Evolutionary conservation across 2,888 invertebrate species (phyloP).

Genomic region (Ennomos erosarius): DNA sequence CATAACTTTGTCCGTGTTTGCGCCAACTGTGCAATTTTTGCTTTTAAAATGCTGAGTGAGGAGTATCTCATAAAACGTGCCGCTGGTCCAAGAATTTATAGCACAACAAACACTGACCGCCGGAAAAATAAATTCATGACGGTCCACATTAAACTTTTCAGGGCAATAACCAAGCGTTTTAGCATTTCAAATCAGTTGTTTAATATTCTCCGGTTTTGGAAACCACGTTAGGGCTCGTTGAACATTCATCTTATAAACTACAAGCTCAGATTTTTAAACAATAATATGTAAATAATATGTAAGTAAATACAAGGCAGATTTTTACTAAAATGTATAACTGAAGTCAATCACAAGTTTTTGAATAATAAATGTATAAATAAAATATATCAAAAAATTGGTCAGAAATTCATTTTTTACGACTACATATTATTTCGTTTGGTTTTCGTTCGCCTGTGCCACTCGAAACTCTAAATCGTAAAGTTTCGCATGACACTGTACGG

Average conservation of each 20-base stretch:
- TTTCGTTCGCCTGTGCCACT: no score
- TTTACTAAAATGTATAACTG: no score
- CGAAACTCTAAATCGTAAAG: no score
- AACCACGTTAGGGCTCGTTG: constrained; percentile 42
- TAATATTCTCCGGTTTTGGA: constrained; percentile 56
- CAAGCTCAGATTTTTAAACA: neutral
- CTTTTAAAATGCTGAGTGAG: constrained; percentile 20
- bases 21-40: neutral
- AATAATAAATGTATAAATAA: no score
- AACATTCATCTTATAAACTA: constrained; percentile 35
- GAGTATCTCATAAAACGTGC: constrained; percentile 28
- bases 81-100: constrained; percentile 27
- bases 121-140: constrained; percentile 51
- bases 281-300: no score
- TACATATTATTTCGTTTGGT: no score
- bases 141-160: constrained; percentile 54
- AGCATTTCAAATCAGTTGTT: constrained; percentile 65
- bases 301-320: no score
- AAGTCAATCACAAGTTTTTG: no score
- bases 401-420: no score
- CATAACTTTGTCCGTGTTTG: neutral
- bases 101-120: constrained; percentile 32
- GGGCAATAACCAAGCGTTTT: constrained; percentile 60
- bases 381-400: no score
- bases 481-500: no score